Evolutionary conservation across 2,888 invertebrate species (phyloP).

Genomic region (Helleia helle): DNA sequence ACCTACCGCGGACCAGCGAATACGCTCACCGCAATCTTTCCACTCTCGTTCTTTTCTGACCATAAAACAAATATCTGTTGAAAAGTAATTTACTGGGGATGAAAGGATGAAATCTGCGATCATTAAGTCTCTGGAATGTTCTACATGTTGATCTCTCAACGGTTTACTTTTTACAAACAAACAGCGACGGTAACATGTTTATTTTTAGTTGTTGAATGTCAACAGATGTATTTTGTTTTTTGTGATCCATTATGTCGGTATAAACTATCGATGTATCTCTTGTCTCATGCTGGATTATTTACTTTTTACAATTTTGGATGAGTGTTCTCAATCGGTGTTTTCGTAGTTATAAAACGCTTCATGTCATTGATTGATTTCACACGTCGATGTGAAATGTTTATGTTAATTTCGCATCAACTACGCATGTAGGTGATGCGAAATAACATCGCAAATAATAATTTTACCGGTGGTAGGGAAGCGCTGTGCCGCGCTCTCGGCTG

Average conservation of each 20-base stretch:
- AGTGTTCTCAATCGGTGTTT: too few species aligned
- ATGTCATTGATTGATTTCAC: too few species aligned
- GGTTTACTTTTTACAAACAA: background rate
- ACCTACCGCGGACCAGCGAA: slow-evolving; percentile 17
- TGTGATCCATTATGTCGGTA: slow-evolving; percentile 3
- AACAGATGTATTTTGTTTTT: background rate
- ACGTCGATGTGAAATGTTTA: too few species aligned
- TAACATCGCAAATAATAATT: too few species aligned
- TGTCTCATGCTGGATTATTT: background rate
- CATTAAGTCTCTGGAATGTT: background rate
- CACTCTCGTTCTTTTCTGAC: slow-evolving; percentile 9
- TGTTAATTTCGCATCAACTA: too few species aligned
- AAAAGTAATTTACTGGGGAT: slow-evolving; percentile 2
- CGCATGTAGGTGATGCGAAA: too few species aligned
- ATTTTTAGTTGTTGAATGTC: background rate
- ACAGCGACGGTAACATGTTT: background rate
- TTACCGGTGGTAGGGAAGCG: too few species aligned
- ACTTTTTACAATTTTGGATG: background rate
- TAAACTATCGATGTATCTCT: background rate
- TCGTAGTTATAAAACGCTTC: too few species aligned
- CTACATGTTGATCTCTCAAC: background rate
- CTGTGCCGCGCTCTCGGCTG: too few species aligned
- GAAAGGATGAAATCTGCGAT: background rate
- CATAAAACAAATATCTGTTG: slow-evolving; percentile 4
- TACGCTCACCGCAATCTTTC: slow-evolving; percentile 8